Percentiles rank a stretch among this genome's conserved stretches.
phyloP scores from a whole-genome alignment of 1,140 invertebrate species.

The Drosophila nasuta region DNA sequence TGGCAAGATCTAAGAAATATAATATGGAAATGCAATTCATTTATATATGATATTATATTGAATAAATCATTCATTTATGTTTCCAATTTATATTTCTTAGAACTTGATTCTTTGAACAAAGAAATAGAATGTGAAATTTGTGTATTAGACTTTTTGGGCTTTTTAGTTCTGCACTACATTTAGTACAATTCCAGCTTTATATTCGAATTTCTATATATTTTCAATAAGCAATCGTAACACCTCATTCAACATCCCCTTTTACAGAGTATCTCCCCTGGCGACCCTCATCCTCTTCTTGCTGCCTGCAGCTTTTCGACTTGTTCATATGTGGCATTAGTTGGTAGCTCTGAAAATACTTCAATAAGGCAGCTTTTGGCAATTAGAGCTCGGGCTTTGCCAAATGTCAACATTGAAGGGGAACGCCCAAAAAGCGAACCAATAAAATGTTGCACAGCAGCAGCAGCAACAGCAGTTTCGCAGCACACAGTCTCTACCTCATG shows the following conservation, averaged over 20 bases:
- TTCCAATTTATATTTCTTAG: too few relatives aligned
- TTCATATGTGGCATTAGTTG: slow-evolving; percentile 23
- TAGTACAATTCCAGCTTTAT: too few relatives aligned
- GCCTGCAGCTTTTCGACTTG: not conserved
- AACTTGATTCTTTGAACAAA: too few relatives aligned
- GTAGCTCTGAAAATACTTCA: slow-evolving; percentile 33
- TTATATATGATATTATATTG: too few relatives aligned
- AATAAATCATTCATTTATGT: too few relatives aligned
- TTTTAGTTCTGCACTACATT: too few relatives aligned
- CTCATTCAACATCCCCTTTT: not conserved
- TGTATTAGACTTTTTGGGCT: too few relatives aligned
- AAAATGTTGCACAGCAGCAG: slow-evolving; percentile 40
- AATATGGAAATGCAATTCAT: too few relatives aligned
- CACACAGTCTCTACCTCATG: not conserved
- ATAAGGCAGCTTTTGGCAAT: slow-evolving; percentile 47
- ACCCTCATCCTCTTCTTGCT: not conserved
- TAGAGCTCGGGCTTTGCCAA: slow-evolving; percentile 37
- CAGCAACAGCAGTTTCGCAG: slow-evolving; percentile 1
- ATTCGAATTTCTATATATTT: too few relatives aligned
- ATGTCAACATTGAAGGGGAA: slow-evolving; percentile 42
- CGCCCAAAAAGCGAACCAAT: slow-evolving; percentile 69
- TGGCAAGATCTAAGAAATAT: too few relatives aligned
- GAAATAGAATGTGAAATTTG: too few relatives aligned
- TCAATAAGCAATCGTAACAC: too few relatives aligned
- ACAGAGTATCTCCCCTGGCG: not conserved